Evolutionary conservation across 1,140 invertebrate species (phyloP).

Genomic region (Pantala flavescens): DNA sequence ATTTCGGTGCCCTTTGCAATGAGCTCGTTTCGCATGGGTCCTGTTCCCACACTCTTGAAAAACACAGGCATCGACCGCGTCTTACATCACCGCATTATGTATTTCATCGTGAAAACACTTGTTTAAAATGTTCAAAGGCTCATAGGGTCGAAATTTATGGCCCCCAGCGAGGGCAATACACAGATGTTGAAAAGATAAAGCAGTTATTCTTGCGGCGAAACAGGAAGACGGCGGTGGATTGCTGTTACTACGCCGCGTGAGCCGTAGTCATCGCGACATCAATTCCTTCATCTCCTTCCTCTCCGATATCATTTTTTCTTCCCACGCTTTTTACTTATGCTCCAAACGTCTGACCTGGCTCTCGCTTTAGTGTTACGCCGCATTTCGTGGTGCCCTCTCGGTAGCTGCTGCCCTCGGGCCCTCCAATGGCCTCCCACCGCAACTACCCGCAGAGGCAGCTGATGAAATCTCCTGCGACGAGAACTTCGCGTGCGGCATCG

Average conservation of each 20-base stretch:
- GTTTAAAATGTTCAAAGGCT: too few relatives aligned
- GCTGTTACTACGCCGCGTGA: not conserved
- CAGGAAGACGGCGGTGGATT: not conserved
- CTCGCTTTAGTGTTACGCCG: not conserved
- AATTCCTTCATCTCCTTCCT: not conserved
- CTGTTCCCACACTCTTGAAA: too few relatives aligned
- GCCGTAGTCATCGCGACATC: not conserved
- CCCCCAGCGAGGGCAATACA: not conserved
- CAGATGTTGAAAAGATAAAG: not conserved
- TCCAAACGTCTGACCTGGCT: not conserved
- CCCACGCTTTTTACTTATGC: constrained; percentile 1
- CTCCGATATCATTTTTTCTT: not conserved
- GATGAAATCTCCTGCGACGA: not conserved
- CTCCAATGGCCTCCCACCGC: not conserved
- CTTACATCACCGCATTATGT: too few relatives aligned
- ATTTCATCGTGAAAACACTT: too few relatives aligned
- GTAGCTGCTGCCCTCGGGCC: not conserved
- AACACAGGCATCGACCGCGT: too few relatives aligned
- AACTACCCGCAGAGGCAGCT: not conserved
- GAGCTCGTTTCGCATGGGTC: too few relatives aligned
- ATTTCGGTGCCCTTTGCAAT: too few relatives aligned
- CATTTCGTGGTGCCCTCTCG: not conserved
- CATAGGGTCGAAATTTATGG: too few relatives aligned
- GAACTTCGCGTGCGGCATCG: not conserved
- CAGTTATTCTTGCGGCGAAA: not conserved